Base-by-base conservation (phyloP, 2,113 vertebrate genomes). In the Carassius gibelio region DNA sequence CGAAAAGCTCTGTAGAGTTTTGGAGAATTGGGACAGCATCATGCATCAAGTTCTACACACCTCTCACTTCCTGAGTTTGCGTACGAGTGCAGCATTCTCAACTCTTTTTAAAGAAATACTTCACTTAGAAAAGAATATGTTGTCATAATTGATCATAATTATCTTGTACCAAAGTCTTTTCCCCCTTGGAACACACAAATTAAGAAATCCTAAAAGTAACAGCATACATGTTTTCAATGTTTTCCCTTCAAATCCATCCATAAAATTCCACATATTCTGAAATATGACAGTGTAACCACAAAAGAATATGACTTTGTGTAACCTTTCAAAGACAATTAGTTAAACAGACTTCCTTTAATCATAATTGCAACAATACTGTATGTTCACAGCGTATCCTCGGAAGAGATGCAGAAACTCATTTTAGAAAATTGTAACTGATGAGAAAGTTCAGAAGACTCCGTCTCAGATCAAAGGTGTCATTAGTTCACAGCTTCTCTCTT, bases 401-500 rank as follows among this genome's bases (percentile, higher is more conserved):
- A 76, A 19, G 3, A 3, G 42, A 72, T 55, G 26, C 21, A 72
- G 19, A 34, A 36, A 81, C 1, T 45, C 10, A 34, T 68, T 1
- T 1, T 3, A 66, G 7, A 36, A 61, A 66, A 34, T 19, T n/a
- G 34, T 66, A 11, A 57, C 19, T 52, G 2, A 52, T 55, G 19
- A 62, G 64, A 19, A 61, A 55, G 55, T 42, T 72, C 2, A n/a
- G 15, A 76, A 48, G 26, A 3, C 48, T 38, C 21, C 0, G 8
- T 66, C 71, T 76, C 62, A 64, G 61, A 74, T 74, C 64, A 52
- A 61, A 23, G 61, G 77, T 84, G 64, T 84, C 83, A 75, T 61
- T 72, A 57, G 5, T 48, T 61, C 79, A 71, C n/a, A 8, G 11
- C 42, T 30, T 64, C 42, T 68, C 69, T 85, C 83, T 48, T 87